These are phyloP conservation scores for Ptychoptera albimana DNA, from an alignment of 2,888 invertebrate species.

Conservation along the genomic window DNA sequence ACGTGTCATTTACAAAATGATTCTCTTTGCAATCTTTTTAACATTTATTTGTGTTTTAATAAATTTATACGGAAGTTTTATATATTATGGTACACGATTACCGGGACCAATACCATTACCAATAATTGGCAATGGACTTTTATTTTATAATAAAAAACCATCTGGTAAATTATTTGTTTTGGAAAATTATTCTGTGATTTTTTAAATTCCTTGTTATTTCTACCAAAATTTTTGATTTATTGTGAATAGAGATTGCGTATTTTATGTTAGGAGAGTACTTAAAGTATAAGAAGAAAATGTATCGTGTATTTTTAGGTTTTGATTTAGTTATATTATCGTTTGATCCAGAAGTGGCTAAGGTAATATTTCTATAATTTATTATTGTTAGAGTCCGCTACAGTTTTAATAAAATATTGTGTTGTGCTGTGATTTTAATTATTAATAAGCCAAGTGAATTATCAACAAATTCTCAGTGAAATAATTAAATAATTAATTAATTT, in stretches of 20 bases:
- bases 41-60: too few species aligned
- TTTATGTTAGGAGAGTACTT: constrained; percentile 23
- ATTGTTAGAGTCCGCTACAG: too few species aligned
- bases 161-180: constrained; percentile 22
- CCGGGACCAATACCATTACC: constrained; percentile 30
- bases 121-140: constrained; percentile 34
- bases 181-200: constrained; percentile 3
- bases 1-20: too few species aligned
- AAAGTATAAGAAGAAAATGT: constrained; percentile 19
- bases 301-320: constrained; percentile 15
- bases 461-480: too few species aligned
- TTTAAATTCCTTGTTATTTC: background rate
- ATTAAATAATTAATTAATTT: too few species aligned
- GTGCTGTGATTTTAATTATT: too few species aligned
- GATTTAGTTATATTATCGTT: constrained; percentile 17
- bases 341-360: constrained; percentile 18
- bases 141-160: constrained; percentile 31
- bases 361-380: constrained; percentile 18
- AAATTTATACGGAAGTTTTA: too few species aligned
- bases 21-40: too few species aligned
- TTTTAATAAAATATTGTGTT: too few species aligned
- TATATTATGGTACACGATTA: too few species aligned
- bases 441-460: too few species aligned
- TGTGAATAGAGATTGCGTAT: constrained; percentile 12
- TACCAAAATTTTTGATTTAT: background rate